Evolutionary conservation across 2,797 vertebrate genomes (phyloP), one percentile per base, ranked within the genome.

Genomic region (Trematomus bernacchii): DNA sequence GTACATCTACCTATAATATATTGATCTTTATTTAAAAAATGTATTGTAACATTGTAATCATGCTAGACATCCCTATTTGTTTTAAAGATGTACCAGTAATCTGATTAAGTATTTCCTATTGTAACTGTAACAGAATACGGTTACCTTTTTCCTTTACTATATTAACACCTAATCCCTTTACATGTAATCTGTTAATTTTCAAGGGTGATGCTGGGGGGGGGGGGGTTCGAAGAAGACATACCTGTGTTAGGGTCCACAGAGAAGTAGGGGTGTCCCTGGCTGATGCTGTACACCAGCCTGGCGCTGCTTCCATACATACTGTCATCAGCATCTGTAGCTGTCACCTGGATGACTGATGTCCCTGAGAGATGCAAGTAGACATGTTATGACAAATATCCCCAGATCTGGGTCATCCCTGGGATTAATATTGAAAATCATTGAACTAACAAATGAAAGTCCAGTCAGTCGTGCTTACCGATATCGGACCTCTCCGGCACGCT

Each of bases 221-320:
- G 23, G 23, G 23, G 23, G 23, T 27, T 27, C 23, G 27, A 27
- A 27, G 27, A 27, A 37, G 33, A 37, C 8, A 37, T 37, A 99
- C 98, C 98, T 94, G 97, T 97, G 85, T 97, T 96, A 37, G 97
- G 96, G 89, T 99, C 97, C 84, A 99, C 97, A 0, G 97, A 98
- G 90, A 99, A 99, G 92, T 99, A 99, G 0, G 97, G 97, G 46
- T 98, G 97, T 66, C 98, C 98, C 89, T 98, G 96, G 59, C 97
- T 96, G 84, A 99, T 98, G 77, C 97, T 99, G 90, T 99, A 99
- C 46, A 97, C 95, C 81, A 99, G 62, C 86, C 96, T 97, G 66
- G 98, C 98, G 30, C 97, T 98, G 84, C 94, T 96, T 37, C 98
- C 97, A 12, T 98, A 99, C 87, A 97, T 97, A 33, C 96, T 95